Conservation (phyloP, 2,888 invertebrate genomes). For the Ennomos quercinarius region DNA sequence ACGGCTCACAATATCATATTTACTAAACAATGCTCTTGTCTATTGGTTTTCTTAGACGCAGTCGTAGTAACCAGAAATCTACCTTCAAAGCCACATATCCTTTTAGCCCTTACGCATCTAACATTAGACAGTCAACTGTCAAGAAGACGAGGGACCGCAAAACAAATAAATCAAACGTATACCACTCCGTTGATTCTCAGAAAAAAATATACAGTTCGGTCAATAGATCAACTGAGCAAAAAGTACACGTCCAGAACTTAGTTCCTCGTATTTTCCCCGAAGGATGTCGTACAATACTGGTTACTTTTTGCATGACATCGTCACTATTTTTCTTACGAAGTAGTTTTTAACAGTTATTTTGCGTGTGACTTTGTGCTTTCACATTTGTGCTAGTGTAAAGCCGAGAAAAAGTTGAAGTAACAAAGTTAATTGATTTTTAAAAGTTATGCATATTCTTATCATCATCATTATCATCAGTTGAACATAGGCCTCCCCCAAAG, state of each 20-base stretch:
- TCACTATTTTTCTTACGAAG: conserved; percentile 45
- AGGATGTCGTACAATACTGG: conserved; percentile 47
- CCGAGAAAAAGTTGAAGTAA: too few relatives aligned
- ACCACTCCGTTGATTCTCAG: conserved; percentile 10
- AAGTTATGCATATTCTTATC: too few relatives aligned
- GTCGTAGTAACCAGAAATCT: too few relatives aligned
- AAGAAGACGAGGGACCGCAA: conserved; percentile 30
- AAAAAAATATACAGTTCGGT: conserved; percentile 11
- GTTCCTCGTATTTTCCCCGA: conserved; percentile 43
- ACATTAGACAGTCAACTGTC: conserved; percentile 25
- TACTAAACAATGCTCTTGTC: too few relatives aligned
- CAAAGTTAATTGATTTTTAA: too few relatives aligned
- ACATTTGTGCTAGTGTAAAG: conserved; percentile 4
- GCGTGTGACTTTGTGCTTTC: conserved; percentile 26
- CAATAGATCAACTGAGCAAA: conserved; percentile 38
- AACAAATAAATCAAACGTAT: conserved; percentile 41
- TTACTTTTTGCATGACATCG: conserved; percentile 58
- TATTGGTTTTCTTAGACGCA: too few relatives aligned
- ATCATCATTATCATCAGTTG: too few relatives aligned
- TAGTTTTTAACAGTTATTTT: conserved; percentile 37
- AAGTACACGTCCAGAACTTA: conserved; percentile 37
- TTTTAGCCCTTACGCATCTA: conserved; percentile 14
- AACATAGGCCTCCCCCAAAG: too few relatives aligned
- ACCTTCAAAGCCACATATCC: background rate
- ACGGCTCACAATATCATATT: too few relatives aligned